phyloP scores from a whole-genome alignment of 1,140 invertebrate species.

The Formica selysi region DNA sequence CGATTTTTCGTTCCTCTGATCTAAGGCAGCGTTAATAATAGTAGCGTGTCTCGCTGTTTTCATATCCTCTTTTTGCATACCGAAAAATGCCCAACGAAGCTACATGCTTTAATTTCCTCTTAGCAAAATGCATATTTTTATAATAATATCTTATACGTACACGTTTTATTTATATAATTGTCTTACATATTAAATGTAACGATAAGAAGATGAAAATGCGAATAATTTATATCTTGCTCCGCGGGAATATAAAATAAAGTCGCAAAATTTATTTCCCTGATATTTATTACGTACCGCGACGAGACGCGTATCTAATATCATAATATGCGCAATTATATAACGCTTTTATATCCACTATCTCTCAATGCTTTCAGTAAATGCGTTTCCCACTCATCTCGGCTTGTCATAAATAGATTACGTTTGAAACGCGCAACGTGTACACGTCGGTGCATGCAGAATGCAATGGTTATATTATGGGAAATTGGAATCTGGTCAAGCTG shows the following conservation, averaged over 20 bases:
- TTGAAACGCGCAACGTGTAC: constrained; percentile 17
- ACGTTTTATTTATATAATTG: constrained; percentile 10
- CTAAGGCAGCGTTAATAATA: constrained; percentile 23
- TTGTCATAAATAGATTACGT: constrained; percentile 49
- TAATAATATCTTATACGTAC: background rate
- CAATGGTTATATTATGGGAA: constrained; percentile 65
- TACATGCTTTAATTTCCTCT: background rate
- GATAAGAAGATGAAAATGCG: background rate
- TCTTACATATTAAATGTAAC: background rate
- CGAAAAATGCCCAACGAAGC: background rate
- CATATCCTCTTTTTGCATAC: background rate
- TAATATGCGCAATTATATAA: constrained; percentile 7
- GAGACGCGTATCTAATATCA: background rate
- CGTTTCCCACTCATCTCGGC: constrained; percentile 28
- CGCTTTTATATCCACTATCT: background rate
- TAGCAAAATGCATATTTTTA: background rate
- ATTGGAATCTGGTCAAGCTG: constrained; percentile 69
- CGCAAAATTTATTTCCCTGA: background rate
- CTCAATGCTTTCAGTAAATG: constrained; percentile 15
- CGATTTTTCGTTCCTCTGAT: constrained; percentile 3
- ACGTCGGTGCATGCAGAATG: constrained; percentile 11
- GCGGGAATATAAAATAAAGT: background rate
- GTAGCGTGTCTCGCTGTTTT: background rate
- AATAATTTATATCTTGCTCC: background rate
- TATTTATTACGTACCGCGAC: background rate